Conservation (phyloP, 2,797 vertebrate genomes). For the Neoniphon sammara region DNA sequence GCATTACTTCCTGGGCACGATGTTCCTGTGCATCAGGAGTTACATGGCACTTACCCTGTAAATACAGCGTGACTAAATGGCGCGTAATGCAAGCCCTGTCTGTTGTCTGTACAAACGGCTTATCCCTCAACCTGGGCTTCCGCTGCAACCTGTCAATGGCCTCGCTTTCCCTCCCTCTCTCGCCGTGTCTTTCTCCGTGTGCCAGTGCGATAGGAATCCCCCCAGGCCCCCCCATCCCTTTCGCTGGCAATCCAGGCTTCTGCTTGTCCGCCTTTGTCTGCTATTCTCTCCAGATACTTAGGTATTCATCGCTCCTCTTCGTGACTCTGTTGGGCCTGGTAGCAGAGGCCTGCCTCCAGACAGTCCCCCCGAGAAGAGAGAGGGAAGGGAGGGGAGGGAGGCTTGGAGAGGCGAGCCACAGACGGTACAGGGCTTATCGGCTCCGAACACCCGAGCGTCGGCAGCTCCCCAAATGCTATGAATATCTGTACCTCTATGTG, state of each 20-base stretch:
- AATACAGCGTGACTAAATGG: conserved; percentile 81
- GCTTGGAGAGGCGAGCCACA: conserved; percentile 63
- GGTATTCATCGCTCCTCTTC: conserved; percentile 67
- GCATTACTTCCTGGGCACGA: conserved; percentile 56
- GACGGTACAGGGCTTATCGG: conserved; percentile 75
- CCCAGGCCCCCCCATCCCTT: conserved; percentile 60
- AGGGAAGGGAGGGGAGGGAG: conserved; percentile 48
- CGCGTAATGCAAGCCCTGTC: conserved; percentile 77
- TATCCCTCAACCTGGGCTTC: conserved; percentile 76
- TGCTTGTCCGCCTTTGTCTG: conserved; percentile 71
- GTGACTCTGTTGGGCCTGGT: conserved; percentile 69
- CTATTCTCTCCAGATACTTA: conserved; percentile 74
- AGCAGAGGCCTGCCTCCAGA: conserved; percentile 63
- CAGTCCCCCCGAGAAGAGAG: conserved; percentile 62
- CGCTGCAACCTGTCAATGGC: conserved; percentile 55
- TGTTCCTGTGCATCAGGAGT: conserved; percentile 62
- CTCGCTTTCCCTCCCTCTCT: conserved; percentile 42
- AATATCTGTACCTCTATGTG: conserved; percentile 66
- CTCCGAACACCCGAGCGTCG: conserved; percentile 73
- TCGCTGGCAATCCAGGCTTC: conserved; percentile 57
- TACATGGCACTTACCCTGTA: conserved; percentile 73
- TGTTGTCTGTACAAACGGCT: conserved; percentile 73
- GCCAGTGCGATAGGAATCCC: conserved; percentile 69
- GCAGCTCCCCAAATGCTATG: conserved; percentile 71
- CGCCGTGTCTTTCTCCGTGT: conserved; percentile 54